Conservation (phyloP, 1,140 invertebrate species). For the Euborellia annulipes region DNA sequence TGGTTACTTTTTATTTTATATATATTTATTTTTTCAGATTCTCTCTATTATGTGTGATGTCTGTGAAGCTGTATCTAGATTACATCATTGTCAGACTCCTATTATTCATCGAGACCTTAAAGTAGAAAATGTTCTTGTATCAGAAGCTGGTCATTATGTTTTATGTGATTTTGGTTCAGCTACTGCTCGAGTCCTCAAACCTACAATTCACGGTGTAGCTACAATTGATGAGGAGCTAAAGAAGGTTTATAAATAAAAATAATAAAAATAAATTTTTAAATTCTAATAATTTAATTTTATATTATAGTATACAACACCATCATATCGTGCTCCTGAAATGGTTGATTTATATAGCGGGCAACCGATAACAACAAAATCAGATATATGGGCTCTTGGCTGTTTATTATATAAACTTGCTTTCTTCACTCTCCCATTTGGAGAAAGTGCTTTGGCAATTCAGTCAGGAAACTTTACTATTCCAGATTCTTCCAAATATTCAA, state of each 20-base stretch:
- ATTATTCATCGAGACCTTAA: constrained; percentile 93
- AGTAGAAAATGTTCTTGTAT: constrained; percentile 78
- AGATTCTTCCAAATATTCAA: constrained; percentile 59
- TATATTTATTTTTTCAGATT: background rate
- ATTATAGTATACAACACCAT: constrained; percentile 66
- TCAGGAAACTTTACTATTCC: constrained; percentile 79
- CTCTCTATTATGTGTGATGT: constrained; percentile 57
- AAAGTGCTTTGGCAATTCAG: constrained; percentile 86
- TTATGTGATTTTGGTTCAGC: constrained; percentile 84
- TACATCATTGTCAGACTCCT: constrained; percentile 89
- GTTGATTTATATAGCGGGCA: constrained; percentile 61
- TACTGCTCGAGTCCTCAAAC: constrained; percentile 63
- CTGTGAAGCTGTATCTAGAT: constrained; percentile 77
- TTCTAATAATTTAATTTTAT: too few species aligned
- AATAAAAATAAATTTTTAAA: too few species aligned
- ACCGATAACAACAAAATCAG: constrained; percentile 77
- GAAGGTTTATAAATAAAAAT: constrained; percentile 27
- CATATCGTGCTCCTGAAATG: constrained; percentile 91
- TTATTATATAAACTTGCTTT: constrained; percentile 84
- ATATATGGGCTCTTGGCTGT: constrained; percentile 87
- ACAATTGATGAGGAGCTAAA: constrained; percentile 82
- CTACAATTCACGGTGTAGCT: constrained; percentile 50
- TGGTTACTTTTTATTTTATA: constrained; percentile 9
- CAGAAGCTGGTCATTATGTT: constrained; percentile 62
- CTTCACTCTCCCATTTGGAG: constrained; percentile 83